Conservation (phyloP, 2,113 vertebrate species). For the Stigmatopora nigra region DNA sequence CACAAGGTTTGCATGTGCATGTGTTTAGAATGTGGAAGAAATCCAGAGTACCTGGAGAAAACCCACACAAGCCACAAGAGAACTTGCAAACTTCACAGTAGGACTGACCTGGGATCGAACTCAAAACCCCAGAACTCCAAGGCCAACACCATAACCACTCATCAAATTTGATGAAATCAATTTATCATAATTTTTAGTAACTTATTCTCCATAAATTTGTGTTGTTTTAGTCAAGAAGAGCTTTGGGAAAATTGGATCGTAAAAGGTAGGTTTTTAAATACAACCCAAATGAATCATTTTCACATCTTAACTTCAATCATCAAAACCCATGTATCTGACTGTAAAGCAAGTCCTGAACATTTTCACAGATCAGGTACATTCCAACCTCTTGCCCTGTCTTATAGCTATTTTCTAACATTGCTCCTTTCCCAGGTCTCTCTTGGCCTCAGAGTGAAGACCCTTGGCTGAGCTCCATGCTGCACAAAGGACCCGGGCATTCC, state of each 20-base stretch:
- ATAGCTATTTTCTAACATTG: conserved; percentile 78
- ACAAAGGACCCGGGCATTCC: conserved; percentile 97
- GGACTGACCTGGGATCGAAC: too few species aligned
- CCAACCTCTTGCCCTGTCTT: conserved; percentile 58
- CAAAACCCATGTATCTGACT: not conserved
- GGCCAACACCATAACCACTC: too few species aligned
- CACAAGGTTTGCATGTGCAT: too few species aligned
- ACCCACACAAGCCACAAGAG: too few species aligned
- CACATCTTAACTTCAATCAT: not conserved
- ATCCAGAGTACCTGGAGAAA: too few species aligned
- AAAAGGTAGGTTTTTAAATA: not conserved
- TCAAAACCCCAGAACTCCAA: too few species aligned
- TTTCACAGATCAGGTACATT: conserved; percentile 51
- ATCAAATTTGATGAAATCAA: too few species aligned
- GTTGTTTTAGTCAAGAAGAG: not conserved
- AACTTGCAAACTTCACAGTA: too few species aligned
- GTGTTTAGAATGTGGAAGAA: too few species aligned
- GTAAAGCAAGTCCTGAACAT: not conserved
- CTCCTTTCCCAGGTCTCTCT: conserved; percentile 92
- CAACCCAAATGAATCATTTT: not conserved
- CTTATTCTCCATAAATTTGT: not conserved
- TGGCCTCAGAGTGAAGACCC: conserved; percentile 84
- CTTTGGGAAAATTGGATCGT: not conserved
- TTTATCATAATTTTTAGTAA: too few species aligned
- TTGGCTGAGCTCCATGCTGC: conserved; percentile 87